Percentiles rank a stretch among this genome's conserved stretches.
Evolutionary conservation across 2,113 vertebrate species (phyloP).

Genomic region (Ptilorrhoa leucosticta): DNA sequence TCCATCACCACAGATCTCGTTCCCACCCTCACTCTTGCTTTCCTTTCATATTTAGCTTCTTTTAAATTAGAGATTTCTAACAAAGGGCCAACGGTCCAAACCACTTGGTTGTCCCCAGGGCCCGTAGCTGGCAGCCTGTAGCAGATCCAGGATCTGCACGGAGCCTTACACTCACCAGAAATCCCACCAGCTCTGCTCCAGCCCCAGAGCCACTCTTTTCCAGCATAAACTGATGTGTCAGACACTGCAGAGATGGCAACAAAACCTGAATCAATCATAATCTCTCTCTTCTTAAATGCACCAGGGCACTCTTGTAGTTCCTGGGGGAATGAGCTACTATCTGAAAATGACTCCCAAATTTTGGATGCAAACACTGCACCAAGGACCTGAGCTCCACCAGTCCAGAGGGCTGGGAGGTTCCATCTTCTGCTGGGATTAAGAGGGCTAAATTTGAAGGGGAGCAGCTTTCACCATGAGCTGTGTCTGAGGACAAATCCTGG

Average conservation of each 20-base stretch:
- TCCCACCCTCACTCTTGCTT: not conserved
- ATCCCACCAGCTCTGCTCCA: not conserved
- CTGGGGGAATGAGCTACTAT: not conserved
- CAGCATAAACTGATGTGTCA: not conserved
- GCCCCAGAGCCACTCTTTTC: not conserved
- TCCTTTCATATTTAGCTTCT: not conserved
- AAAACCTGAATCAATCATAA: not conserved
- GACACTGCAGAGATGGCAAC: not conserved
- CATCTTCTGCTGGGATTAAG: not conserved
- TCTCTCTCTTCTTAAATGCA: not conserved
- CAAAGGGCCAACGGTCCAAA: not conserved
- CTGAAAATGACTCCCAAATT: accelerated
- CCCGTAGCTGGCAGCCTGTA: not conserved
- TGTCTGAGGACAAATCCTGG: not conserved
- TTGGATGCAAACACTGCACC: not conserved
- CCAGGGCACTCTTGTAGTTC: not conserved
- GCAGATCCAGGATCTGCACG: not conserved
- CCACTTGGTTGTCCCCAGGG: not conserved
- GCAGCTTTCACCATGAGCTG: not conserved
- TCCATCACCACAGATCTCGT: not conserved
- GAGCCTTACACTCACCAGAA: not conserved
- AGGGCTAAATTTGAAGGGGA: not conserved
- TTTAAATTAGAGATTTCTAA: not conserved
- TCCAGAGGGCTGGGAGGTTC: not conserved
- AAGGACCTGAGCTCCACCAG: not conserved